Evolutionary conservation across 1,140 invertebrate species (phyloP).

Genomic region (Achroia grisella): DNA sequence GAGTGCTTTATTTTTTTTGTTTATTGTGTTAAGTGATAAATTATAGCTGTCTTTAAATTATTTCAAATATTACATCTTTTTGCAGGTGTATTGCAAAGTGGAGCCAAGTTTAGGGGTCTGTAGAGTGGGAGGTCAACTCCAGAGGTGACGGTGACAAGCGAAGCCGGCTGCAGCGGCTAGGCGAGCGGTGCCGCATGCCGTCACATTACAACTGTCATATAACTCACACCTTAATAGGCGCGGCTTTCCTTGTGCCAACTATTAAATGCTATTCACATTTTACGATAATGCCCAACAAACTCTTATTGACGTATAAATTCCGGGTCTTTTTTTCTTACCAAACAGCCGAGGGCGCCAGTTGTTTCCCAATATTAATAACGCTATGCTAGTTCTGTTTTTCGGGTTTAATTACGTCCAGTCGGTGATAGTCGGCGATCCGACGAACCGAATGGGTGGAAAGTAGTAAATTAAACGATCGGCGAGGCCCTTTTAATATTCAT

Average conservation of each 20-base stretch:
- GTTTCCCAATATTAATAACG: conserved; percentile 60
- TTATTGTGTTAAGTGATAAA: not conserved
- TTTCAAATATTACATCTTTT: not conserved
- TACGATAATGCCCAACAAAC: conserved; percentile 64
- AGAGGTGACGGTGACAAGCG: too few relatives aligned
- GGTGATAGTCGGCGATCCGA: conserved; percentile 19
- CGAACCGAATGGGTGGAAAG: conserved; percentile 22
- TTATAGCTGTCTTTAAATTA: not conserved
- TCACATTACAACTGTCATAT: conserved; percentile 52
- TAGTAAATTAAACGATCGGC: conserved; percentile 63
- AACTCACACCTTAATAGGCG: conserved; percentile 60
- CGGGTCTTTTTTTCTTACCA: conserved; percentile 35
- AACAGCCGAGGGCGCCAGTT: conserved; percentile 62
- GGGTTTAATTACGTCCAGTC: conserved; percentile 53
- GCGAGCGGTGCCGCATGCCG: conserved; percentile 9
- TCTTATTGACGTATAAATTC: conserved; percentile 68
- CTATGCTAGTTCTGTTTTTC: conserved; percentile 52
- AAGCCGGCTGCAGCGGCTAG: not conserved
- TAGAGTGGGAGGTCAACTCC: too few relatives aligned
- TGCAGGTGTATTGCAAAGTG: not conserved
- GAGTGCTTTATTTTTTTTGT: not conserved
- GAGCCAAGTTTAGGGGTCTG: too few relatives aligned
- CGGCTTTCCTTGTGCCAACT: conserved; percentile 61
- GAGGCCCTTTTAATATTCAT: conserved; percentile 60
- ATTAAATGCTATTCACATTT: conserved; percentile 64